Percentiles rank a stretch among this genome's conserved stretches.
phyloP scores from a whole-genome alignment of 2,888 invertebrate species.

The Thalpophila matura region DNA sequence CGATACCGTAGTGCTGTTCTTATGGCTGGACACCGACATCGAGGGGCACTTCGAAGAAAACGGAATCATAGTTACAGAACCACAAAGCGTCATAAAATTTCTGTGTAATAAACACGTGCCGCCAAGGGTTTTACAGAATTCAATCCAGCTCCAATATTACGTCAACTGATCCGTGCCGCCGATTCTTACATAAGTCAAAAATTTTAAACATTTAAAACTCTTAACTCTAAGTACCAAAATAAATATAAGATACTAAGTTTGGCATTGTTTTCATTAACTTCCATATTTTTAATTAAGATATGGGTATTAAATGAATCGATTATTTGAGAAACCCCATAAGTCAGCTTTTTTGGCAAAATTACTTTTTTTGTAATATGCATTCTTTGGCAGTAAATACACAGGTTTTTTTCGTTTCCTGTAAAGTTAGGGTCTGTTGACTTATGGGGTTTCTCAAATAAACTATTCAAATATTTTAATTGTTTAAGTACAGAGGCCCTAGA shows the following conservation, averaged over 20 bases:
- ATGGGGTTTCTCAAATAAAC: no score
- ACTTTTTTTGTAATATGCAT: no score
- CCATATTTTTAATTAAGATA: no score
- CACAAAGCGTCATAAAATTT: slow-evolving; percentile 67
- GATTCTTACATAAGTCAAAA: background rate
- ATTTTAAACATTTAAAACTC: background rate
- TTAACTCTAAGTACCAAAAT: slow-evolving; percentile 2
- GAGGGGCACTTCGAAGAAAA: slow-evolving; percentile 94
- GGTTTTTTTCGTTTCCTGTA: no score
- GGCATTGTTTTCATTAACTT: slow-evolving; percentile 10
- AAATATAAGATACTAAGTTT: background rate
- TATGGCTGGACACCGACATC: slow-evolving; percentile 92
- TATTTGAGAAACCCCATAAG: no score
- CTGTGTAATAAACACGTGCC: slow-evolving; percentile 64
- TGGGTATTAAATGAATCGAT: no score
- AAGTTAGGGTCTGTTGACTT: no score
- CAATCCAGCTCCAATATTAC: slow-evolving; percentile 81
- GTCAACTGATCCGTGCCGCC: slow-evolving; percentile 62
- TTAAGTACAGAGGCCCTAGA: no score
- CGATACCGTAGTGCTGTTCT: slow-evolving; percentile 92
- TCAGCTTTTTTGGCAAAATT: no score
- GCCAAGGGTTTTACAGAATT: slow-evolving; percentile 67
- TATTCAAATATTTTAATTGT: no score
- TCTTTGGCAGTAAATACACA: no score
- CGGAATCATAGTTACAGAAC: slow-evolving; percentile 91